Evolutionary conservation across 2,113 vertebrate genomes (phyloP).

Genomic region (Gopherus flavomarginatus): DNA sequence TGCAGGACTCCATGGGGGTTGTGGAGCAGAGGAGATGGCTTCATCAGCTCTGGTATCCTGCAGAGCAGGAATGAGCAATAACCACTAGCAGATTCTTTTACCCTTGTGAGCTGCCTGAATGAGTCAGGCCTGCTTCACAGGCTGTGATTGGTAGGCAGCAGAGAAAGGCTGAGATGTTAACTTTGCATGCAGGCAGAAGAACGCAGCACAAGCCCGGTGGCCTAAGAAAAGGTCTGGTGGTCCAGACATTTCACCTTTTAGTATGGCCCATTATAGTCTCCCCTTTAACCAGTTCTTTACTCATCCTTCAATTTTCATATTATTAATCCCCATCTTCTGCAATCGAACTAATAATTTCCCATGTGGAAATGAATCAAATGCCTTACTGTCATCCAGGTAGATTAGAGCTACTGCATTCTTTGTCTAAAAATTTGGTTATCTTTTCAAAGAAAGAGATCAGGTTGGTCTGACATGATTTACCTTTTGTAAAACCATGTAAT

Average conservation of each 20-base stretch:
- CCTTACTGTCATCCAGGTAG: background rate
- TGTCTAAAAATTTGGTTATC: background rate
- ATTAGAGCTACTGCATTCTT: background rate
- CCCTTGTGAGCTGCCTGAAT: background rate
- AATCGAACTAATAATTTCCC: background rate
- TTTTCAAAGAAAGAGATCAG: background rate
- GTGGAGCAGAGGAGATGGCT: background rate
- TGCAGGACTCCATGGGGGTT: background rate
- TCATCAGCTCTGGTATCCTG: background rate
- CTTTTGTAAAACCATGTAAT: background rate
- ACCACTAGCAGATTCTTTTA: background rate
- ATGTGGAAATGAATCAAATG: background rate
- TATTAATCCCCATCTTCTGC: background rate
- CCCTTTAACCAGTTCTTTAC: background rate
- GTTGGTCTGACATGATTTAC: background rate
- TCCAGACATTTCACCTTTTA: background rate
- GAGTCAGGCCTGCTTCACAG: background rate
- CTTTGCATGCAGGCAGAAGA: background rate
- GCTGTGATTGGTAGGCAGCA: background rate
- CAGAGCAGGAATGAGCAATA: background rate
- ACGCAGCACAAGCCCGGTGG: background rate
- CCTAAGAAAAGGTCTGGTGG: background rate
- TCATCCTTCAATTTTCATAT: background rate
- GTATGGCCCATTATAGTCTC: background rate
- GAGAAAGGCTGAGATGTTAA: background rate